Base-by-base conservation (phyloP, 2,888 invertebrate species). In the Cyclophora albipunctata region DNA sequence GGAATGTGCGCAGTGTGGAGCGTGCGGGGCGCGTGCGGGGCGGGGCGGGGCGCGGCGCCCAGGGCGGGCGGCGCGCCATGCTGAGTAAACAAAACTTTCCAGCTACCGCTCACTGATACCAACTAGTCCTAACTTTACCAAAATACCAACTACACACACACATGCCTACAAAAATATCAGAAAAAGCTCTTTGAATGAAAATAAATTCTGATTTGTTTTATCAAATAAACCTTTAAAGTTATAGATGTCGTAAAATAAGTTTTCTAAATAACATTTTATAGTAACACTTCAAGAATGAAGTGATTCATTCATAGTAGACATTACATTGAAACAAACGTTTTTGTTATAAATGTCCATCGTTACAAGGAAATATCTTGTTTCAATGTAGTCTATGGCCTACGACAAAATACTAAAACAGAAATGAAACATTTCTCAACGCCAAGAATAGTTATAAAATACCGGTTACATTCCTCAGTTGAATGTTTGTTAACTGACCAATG, bases 61-160 rank as follows among this genome's bases (percentile, higher is more conserved):
- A 37, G 37, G 37, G 62, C 63, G 58, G 67, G 42, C 46, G 65
- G 67, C 59, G 73, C 75, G 66, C 73, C 78, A 71, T 74, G 79
- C 80, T 82, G 82, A 75, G 79, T 82, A 84, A 84, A 84, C 82
- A 84, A 73, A 74, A 75, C 69, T 71, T 37, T 5, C 37, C 37
- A 37, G 55, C 61, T 58, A 50, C 57, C 57, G 48, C 3, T 37
- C 5, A 37, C 5, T 37, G 37, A 37, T 37, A 37, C 5, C 37
- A 37, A 5, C 5, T 37, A 37, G 5, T 37, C 37, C 37, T 37
- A 37, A 37, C 4, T 37, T 4, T 5, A 37, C 37, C 37, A 37
- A 49, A 41, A 54, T 52, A 52, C 50, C 51, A 40, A 3, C 45
- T 45, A 5, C 20, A 42, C n/a, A 42, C 40, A 40, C 40, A 41